phyloP scores from a whole-genome alignment of 2,113 vertebrate genomes.

The Cyrtonyx montezumae region DNA sequence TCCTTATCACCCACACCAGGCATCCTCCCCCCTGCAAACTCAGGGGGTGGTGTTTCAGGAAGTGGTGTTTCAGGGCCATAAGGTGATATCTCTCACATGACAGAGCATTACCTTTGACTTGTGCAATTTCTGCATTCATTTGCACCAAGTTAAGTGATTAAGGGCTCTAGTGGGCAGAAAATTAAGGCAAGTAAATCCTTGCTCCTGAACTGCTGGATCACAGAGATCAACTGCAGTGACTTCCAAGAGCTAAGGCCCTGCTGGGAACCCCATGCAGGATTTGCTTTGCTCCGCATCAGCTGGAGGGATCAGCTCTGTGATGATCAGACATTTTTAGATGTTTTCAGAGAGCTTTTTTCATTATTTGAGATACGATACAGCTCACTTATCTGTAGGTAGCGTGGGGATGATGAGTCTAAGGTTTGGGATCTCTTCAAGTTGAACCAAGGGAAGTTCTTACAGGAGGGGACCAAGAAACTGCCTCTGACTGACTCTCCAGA shows the following conservation, averaged over 20 bases:
- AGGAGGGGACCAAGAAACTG: neutral
- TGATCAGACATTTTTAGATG: neutral
- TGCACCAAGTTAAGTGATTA: neutral
- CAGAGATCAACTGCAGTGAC: neutral
- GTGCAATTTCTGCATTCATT: slow-evolving; percentile 14
- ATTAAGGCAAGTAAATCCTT: neutral
- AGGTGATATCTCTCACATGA: neutral
- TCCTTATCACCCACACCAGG: neutral
- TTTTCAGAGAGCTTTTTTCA: neutral
- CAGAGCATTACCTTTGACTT: neutral
- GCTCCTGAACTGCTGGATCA: neutral
- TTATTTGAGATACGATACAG: neutral
- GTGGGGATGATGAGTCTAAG: neutral
- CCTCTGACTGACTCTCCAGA: neutral
- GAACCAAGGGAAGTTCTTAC: neutral
- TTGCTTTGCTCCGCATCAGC: neutral
- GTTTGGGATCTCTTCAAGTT: neutral
- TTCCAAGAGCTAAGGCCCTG: neutral
- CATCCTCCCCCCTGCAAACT: accelerated
- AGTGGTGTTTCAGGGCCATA: neutral
- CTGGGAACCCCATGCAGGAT: neutral
- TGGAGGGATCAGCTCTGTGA: neutral
- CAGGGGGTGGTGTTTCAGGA: neutral
- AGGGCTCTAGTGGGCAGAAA: neutral
- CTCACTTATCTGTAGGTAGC: too few species aligned